A percentile compares a stretch with the other conserved stretches of the same genome.
Evolutionary conservation across 2,888 invertebrate genomes (phyloP).

Genomic region (Electrophaes corylata): DNA sequence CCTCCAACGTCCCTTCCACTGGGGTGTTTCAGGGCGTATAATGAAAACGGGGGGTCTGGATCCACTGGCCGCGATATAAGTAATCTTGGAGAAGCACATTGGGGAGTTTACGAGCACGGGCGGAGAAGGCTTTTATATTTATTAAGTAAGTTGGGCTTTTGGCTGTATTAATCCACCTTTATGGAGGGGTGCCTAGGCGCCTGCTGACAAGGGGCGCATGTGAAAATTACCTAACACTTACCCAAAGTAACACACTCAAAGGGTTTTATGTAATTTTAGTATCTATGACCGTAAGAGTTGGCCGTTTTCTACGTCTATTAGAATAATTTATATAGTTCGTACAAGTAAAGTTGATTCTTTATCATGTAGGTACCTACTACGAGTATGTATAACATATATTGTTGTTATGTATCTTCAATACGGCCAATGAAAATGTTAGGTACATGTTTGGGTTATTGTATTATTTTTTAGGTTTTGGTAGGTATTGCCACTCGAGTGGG

Average conservation of each 20-base stretch:
- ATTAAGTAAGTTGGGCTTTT: slow-evolving; percentile 85
- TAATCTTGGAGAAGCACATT: slow-evolving; percentile 80
- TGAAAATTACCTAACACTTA: slow-evolving; percentile 35
- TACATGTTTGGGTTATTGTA: neutral
- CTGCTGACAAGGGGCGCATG: slow-evolving; percentile 49
- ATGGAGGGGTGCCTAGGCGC: slow-evolving; percentile 75
- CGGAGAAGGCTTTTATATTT: slow-evolving; percentile 84
- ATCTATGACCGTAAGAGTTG: neutral
- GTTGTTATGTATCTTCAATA: neutral
- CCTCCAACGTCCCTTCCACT: slow-evolving; percentile 51
- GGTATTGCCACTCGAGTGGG: slow-evolving; percentile 30
- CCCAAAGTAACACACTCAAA: slow-evolving; percentile 9
- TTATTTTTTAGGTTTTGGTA: slow-evolving; percentile 2
- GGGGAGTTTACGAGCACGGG: slow-evolving; percentile 80
- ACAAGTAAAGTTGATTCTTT: neutral
- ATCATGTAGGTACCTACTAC: neutral
- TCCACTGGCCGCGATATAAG: slow-evolving; percentile 71
- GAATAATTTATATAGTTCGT: neutral
- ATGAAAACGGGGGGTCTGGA: slow-evolving; percentile 67
- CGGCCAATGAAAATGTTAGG: neutral
- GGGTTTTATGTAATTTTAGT: slow-evolving; percentile 1
- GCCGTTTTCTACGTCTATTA: neutral
- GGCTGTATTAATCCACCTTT: slow-evolving; percentile 84
- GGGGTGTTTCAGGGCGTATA: slow-evolving; percentile 49
- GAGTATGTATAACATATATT: too few relatives aligned